These are phyloP conservation scores for Odontophorus gujanensis DNA, from an alignment of 2,113 vertebrate species.

Conservation along the genomic window DNA sequence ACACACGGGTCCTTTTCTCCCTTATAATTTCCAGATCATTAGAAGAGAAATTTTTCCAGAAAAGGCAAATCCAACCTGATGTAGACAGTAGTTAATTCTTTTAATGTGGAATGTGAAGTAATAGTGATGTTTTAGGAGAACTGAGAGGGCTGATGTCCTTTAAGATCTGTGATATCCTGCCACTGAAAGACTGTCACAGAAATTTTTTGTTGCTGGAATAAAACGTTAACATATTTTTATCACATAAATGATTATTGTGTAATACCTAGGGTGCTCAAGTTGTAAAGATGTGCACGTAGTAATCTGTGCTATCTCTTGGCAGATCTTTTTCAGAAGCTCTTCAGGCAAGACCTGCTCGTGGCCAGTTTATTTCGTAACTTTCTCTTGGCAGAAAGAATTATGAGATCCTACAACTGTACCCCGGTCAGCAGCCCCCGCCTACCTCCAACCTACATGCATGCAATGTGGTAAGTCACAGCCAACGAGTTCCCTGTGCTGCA, in stretches of 20 bases:
- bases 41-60: background rate
- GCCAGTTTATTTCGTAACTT: slow-evolving; percentile 98
- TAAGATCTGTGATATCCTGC: fast-evolving
- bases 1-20: background rate
- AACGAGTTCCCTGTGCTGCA: fast-evolving
- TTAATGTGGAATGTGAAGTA: fast-evolving
- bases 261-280: fast-evolving
- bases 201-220: no score
- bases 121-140: fast-evolving
- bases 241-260: fast-evolving
- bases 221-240: fast-evolving
- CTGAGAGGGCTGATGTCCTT: background rate
- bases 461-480: slow-evolving; percentile 92
- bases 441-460: slow-evolving; percentile 97
- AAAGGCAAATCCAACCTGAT: background rate
- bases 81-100: background rate
- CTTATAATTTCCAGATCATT: background rate
- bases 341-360: slow-evolving; percentile 95
- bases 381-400: slow-evolving; percentile 94
- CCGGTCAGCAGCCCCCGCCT: slow-evolving; percentile 96
- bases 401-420: slow-evolving; percentile 98
- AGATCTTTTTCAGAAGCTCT: slow-evolving; percentile 99
- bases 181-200: background rate
- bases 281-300: fast-evolving
- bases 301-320: background rate